Evolutionary conservation across 1,140 invertebrate species (phyloP), one percentile per base, ranked within the genome.

Genomic region (Leptinotarsa undecemlineata): DNA sequence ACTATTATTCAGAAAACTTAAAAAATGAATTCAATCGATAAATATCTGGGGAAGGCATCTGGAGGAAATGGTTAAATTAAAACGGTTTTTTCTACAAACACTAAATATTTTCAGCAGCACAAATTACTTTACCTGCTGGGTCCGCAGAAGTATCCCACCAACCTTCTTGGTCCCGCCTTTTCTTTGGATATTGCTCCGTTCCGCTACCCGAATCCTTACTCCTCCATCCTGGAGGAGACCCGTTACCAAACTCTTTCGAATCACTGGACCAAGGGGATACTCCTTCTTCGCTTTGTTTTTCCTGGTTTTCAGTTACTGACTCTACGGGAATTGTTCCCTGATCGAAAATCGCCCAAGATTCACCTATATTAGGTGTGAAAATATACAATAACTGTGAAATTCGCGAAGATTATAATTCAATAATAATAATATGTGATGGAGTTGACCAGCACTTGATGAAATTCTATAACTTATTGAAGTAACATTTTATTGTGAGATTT

Each of bases 211-310:
- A 82, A 76, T 88, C 85, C 81, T 86, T 69, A 84, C 86, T 79
- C 84, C 88, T 82, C 85, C 90, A 85, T 21, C 84, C 85, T 80
- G 78, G 85, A 76, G 83, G 81, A 1, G 84, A 81, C 68, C 86
- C 86, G 70, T 85, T 85, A 23, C 86, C 84, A 72, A 89, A 88
- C 75, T 93, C 91, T 71, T 92, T 91, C 2, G 91, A 91, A 83
- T 94, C 92, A 1, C 92, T 92, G 2, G 93, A 94, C 90, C 92
- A 93, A 0, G 91, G 91, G 2, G 91, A 93, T 6, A 89, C 88
- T 63, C 87, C 89, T 61, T 89, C 89, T 80, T 87, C 84, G 87
- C 83, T 83, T 75, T 85, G 84, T 3, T 79, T 78, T 48, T 84
- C 82, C 17, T 85, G 82, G 6, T 85, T 86, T 57, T 82, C 81